phyloP scores from a whole-genome alignment of 1,140 invertebrate species.

The Ceratina australensis region DNA sequence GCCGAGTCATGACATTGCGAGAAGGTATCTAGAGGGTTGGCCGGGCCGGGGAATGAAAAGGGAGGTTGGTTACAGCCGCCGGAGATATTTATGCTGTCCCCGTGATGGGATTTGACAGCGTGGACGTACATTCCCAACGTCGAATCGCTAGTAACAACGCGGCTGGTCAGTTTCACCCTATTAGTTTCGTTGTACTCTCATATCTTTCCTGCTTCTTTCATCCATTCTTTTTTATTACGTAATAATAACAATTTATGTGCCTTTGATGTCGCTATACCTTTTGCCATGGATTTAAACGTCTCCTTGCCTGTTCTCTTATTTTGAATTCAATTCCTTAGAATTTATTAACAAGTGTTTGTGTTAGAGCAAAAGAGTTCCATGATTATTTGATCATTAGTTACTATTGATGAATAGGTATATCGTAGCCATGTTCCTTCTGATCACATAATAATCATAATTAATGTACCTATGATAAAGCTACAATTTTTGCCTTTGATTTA shows the following conservation, averaged over 20 bases:
- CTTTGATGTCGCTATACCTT: too few relatives aligned
- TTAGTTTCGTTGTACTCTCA: constrained; percentile 1
- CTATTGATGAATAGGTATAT: too few relatives aligned
- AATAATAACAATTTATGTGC: neutral
- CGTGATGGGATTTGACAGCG: constrained; percentile 58
- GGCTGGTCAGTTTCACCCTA: neutral
- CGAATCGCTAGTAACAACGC: constrained; percentile 19
- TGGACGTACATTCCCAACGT: constrained; percentile 52
- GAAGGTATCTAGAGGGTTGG: constrained; percentile 44
- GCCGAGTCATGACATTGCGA: constrained; percentile 43
- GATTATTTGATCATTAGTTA: too few relatives aligned
- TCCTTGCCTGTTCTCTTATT: too few relatives aligned
- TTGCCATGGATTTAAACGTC: too few relatives aligned
- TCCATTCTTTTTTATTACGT: neutral
- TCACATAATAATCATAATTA: too few relatives aligned
- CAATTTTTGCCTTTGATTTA: too few relatives aligned
- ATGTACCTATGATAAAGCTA: too few relatives aligned
- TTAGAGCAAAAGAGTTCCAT: too few relatives aligned
- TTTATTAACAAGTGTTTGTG: too few relatives aligned
- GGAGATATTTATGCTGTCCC: constrained; percentile 55
- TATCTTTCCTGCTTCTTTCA: neutral
- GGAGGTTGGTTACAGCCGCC: constrained; percentile 17
- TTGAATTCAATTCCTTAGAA: too few relatives aligned
- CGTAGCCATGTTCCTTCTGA: too few relatives aligned
- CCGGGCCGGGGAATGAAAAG: constrained; percentile 28